Conservation (phyloP, 2,797 vertebrate species). For the Gila robusta region DNA sequence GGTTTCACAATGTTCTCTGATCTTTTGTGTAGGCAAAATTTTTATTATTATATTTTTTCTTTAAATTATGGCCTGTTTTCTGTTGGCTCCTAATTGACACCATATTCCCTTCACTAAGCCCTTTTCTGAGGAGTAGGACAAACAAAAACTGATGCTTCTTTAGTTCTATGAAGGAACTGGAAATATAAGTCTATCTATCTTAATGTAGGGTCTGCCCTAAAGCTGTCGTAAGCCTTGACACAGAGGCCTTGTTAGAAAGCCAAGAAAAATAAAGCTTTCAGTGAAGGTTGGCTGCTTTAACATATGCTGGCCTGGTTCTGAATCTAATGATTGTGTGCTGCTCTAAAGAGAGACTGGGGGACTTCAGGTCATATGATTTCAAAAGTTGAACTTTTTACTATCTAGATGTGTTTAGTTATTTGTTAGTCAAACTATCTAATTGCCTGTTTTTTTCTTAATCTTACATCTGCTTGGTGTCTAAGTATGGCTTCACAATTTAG, state of each 20-base stretch:
- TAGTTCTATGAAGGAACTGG: slow-evolving; percentile 7
- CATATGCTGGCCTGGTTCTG: slow-evolving; percentile 7
- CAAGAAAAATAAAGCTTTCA: slow-evolving; percentile 18
- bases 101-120: background rate
- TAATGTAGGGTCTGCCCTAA: slow-evolving; percentile 11
- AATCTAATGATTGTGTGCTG: background rate
- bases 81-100: background rate
- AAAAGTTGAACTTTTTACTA: background rate
- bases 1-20: background rate
- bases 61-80: background rate
- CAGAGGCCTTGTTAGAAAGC: slow-evolving; percentile 8
- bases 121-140: background rate
- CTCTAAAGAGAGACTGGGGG: background rate
- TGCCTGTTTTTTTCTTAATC: background rate
- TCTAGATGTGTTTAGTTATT: background rate
- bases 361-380: background rate
- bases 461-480: background rate
- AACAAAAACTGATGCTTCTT: slow-evolving; percentile 1
- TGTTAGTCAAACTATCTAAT: background rate
- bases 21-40: background rate
- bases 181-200: slow-evolving; percentile 14
- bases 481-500: background rate
- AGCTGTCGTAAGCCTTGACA: background rate
- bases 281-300: slow-evolving; percentile 10
- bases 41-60: background rate